These are phyloP conservation scores for Scophthalmus maximus DNA, from an alignment of 2,113 vertebrate genomes.

Conservation along the genomic window DNA sequence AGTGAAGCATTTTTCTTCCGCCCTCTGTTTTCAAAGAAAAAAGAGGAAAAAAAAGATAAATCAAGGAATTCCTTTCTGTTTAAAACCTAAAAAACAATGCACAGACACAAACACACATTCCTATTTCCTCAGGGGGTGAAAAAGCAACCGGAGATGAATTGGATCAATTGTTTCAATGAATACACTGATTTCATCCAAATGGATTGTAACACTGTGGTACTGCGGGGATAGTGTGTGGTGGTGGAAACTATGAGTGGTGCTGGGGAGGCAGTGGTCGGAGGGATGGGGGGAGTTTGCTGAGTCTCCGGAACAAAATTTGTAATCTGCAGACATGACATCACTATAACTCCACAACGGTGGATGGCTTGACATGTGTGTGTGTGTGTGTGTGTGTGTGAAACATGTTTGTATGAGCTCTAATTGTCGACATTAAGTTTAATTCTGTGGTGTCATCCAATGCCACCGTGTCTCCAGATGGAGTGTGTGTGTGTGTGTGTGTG, in stretches of 20 bases:
- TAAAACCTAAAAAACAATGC: constrained; percentile 34
- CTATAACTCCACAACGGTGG: constrained; percentile 20
- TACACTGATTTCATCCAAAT: constrained; percentile 52
- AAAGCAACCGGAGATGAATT: constrained; percentile 25
- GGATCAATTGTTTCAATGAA: constrained; percentile 48
- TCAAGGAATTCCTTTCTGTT: constrained; percentile 51
- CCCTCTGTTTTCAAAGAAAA: constrained; percentile 60
- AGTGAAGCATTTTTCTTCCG: constrained; percentile 52
- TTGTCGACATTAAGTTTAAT: neutral
- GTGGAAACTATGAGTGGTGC: constrained; percentile 63
- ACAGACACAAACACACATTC: constrained; percentile 8
- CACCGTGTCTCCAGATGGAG: too few relatives aligned
- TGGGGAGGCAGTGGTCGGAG: neutral
- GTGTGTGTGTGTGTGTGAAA: constrained; percentile 1
- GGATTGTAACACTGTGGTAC: constrained; percentile 40
- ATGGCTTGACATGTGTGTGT: neutral
- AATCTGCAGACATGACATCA: constrained; percentile 66
- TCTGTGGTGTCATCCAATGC: too few relatives aligned
- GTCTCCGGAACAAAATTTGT: constrained; percentile 32
- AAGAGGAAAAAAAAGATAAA: constrained; percentile 52
- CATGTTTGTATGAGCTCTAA: neutral
- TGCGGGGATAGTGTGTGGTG: constrained; percentile 42
- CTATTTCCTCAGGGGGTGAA: constrained; percentile 10
- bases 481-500: neutral
- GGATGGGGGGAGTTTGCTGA: constrained; percentile 1